phyloP scores from a whole-genome alignment of 1,140 invertebrate species.

The Mactra quadrangularis region DNA sequence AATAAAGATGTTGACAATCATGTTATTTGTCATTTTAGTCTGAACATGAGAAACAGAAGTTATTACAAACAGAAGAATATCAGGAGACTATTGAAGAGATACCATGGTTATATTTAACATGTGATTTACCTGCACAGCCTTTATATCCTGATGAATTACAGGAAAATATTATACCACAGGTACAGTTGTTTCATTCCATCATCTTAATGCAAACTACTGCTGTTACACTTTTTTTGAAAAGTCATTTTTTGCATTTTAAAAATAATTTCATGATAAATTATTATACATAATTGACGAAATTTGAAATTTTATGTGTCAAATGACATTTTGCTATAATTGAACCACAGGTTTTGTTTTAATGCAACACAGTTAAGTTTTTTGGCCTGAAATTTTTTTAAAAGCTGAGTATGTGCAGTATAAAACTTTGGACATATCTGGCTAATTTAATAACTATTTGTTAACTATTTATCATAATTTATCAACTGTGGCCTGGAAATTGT shows the following conservation, averaged over 20 bases:
- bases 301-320: too few species aligned
- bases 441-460: too few species aligned
- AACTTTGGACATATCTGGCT: too few species aligned
- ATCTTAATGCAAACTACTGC: neutral
- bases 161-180: conserved; percentile 99
- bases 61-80: conserved; percentile 94
- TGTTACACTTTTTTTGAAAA: neutral
- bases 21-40: conserved; percentile 84
- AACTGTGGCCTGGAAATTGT: too few species aligned
- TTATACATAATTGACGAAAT: too few species aligned
- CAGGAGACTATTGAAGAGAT: conserved; percentile 93
- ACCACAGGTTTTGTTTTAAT: too few species aligned
- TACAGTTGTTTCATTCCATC: conserved; percentile 73
- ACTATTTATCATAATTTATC: too few species aligned
- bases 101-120: conserved; percentile 97
- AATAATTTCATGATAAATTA: neutral
- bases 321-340: too few species aligned
- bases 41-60: conserved; percentile 92
- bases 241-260: neutral
- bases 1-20: too few species aligned
- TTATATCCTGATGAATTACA: conserved; percentile 98
- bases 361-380: too few species aligned
- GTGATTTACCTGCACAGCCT: conserved; percentile 97
- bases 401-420: too few species aligned
- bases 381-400: too few species aligned